Base-by-base conservation (phyloP, 1,140 invertebrate species). In the Achatina immaculata region DNA sequence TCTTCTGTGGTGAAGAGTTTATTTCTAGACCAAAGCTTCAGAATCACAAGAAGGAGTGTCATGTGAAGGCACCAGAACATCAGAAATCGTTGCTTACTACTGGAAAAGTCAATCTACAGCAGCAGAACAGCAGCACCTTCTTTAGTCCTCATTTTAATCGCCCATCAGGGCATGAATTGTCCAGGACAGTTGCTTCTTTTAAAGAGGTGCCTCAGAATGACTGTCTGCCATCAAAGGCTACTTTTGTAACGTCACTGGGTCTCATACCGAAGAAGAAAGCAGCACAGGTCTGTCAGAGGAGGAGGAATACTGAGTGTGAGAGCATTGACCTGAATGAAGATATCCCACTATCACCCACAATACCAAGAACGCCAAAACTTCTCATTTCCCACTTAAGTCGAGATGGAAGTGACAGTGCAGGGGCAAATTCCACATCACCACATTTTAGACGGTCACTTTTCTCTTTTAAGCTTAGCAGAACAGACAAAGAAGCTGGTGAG, bases 1-100 rank as follows among this genome's bases (percentile, higher is more conserved):
- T 82, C 75, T 88, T 86, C 82, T 90, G 89, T 84, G 85, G 86
- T 65, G 84, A 85, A 42, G 88, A 90, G 75, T 90, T 90, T 79
- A 36, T 80, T 1, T 81, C 84, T 36, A 86, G 84, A 69, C 82
- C 80, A 7, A 81, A 76, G 6, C 85, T 90, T 82, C 85, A 85
- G 34, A 78, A 77, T 31, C 88, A 89, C 69, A 87, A 89, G 68
- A 81, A 75, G 31, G 66, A 51, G 14, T 90, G 87, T 83, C 74
- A 74, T 31, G 66, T 85, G 38, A 78, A 84, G 42, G 83, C 87
- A 34, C 83, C 51, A 43, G 24, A 58, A 58, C 51, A 3, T 38
- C 31, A 55, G 28, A 21, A 14, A 19, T 11, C 28, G 31, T 28
- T 34, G 31, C 14, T 19, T 11, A 19, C 19, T 11, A 19, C 65